Conservation (phyloP, 1,140 invertebrate species). For the Drosophila pallidifrons region DNA sequence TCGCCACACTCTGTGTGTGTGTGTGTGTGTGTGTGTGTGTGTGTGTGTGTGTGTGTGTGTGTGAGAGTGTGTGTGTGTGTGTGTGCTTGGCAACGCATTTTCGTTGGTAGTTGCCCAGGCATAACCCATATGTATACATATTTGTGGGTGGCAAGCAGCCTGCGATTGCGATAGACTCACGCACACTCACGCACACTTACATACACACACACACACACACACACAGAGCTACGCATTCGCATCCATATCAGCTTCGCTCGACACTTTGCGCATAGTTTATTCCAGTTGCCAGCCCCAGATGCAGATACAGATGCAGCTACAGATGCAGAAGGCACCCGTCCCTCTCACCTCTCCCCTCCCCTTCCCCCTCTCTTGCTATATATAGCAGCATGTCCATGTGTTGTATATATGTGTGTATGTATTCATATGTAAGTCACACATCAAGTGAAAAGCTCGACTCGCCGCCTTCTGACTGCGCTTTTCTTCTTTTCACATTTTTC, state of each 20-base stretch:
- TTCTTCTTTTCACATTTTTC: background rate
- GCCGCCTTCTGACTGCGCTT: background rate
- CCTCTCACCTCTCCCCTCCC: too few species aligned
- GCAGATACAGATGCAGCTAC: conserved; percentile 44
- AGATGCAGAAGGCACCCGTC: conserved; percentile 1
- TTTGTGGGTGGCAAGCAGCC: conserved; percentile 21
- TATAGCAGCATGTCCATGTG: conserved; percentile 27
- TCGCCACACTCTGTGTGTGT: background rate
- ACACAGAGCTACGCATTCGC: background rate
- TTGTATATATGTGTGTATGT: conserved; percentile 9
- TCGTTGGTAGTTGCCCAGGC: conserved; percentile 32
- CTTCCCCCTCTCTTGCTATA: background rate
- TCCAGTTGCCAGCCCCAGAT: conserved; percentile 40
- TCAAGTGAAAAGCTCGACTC: conserved; percentile 42
- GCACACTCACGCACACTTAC: conserved; percentile 22
- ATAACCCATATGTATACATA: background rate
- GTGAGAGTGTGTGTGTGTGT: background rate
- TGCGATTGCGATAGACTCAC: conserved; percentile 12
- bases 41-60: conserved; percentile 1
- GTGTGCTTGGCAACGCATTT: conserved; percentile 34
- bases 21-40: background rate
- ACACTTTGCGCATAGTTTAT: conserved; percentile 69
- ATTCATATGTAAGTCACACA: conserved; percentile 36
- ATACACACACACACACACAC: conserved; percentile 22
- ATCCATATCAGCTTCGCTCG: conserved; percentile 39